Evolutionary conservation across 2,888 invertebrate genomes (phyloP).

Genomic region (Melitaea athalia): DNA sequence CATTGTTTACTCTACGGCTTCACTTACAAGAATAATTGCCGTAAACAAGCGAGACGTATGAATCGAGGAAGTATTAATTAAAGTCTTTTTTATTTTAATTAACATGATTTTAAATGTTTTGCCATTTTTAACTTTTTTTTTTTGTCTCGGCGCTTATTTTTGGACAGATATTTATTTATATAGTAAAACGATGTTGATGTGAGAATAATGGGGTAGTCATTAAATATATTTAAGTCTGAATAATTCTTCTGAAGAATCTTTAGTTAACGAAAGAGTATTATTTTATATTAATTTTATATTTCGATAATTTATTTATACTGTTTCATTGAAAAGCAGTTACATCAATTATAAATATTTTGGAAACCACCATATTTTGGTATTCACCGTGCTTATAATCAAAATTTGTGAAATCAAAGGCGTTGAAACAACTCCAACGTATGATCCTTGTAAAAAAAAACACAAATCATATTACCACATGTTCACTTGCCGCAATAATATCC

Average conservation of each 20-base stretch:
- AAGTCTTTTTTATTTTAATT: constrained; percentile 51
- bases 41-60: constrained; percentile 48
- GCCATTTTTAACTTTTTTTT: constrained; percentile 43
- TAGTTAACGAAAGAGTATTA: background rate
- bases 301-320: too few species aligned
- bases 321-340: too few species aligned
- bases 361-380: too few species aligned
- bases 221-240: background rate
- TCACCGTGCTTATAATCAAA: too few species aligned
- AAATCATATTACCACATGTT: background rate
- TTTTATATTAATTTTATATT: background rate
- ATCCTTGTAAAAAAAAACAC: background rate
- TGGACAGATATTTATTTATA: background rate
- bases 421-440: background rate
- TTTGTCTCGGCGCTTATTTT: constrained; percentile 32
- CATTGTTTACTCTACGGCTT: constrained; percentile 37
- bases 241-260: background rate
- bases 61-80: constrained; percentile 64
- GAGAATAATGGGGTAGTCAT: constrained; percentile 2
- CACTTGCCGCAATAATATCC: background rate
- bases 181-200: constrained; percentile 2
- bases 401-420: background rate
- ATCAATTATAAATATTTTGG: too few species aligned
- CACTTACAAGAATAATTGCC: constrained; percentile 51
- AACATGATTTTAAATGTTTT: constrained; percentile 33